Base-by-base conservation (phyloP, 2,888 invertebrate species). In the Nemotelus nigrinus region DNA sequence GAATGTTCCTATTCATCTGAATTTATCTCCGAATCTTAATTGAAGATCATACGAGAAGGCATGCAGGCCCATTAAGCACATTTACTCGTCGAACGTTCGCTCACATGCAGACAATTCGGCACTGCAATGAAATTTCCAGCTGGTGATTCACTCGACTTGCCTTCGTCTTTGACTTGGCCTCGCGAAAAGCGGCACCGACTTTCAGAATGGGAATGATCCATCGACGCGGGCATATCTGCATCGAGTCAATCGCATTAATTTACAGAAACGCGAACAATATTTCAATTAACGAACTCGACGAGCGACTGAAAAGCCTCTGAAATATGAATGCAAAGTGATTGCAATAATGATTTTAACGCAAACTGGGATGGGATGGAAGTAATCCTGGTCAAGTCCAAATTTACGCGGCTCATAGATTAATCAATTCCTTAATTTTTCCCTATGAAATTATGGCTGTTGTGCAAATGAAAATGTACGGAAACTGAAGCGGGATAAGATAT, bases 21-120 rank as follows among this genome's bases (percentile, higher is more conserved):
- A 68, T n/a, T 68, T 68, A 68, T 68, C 68, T 53, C 25, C 7
- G 53, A 43, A 68, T 68, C 68, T 68, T 68, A 68, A 68, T 68
- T 68, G 68, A 68, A 53, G 53, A 43, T 39, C 63, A 63, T 63
- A 63, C 44, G 63, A 63, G 43, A 3, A 43, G 43, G 63, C 63
- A 63, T 63, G 63, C 63, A 63, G 5, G 44, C 44, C 41, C 43
- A 63, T 63, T 58, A n/a, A 25, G 4, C 58, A 58, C 50, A 58
- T 58, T 7, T 58, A 58, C 58, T 58, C 58, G 58, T 4, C n/a
- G 7, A 4, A 25, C 58, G n/a, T 25, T 6, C 10, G 25, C 10
- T 58, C 7, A 8, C 10, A 53, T 53, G 53, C n/a, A 58, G 58
- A 58, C 58, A 58, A 58, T 58, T 58, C n/a, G 58, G 58, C 58